phyloP scores from a whole-genome alignment of 2,797 vertebrate genomes.

The Pygocentrus nattereri region DNA sequence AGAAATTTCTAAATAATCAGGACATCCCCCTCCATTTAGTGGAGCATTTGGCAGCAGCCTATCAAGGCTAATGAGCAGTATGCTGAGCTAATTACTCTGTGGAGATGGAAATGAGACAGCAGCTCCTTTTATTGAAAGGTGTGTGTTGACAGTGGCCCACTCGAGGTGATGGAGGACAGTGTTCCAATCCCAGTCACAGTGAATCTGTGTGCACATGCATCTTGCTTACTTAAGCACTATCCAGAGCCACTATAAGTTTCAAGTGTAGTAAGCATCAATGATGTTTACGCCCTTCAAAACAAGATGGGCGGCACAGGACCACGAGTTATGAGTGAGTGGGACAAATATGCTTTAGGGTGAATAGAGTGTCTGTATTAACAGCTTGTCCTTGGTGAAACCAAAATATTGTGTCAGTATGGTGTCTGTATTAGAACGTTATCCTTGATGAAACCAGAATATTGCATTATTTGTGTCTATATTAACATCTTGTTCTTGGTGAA shows the following conservation, averaged over 20 bases:
- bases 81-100: constrained; percentile 52
- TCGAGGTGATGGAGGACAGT: constrained; percentile 40
- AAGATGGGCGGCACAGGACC: neutral
- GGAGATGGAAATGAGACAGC: constrained; percentile 50
- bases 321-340: neutral
- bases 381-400: neutral
- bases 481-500: neutral
- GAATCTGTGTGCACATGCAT: constrained; percentile 41
- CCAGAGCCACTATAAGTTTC: constrained; percentile 20
- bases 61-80: constrained; percentile 44
- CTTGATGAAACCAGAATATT: neutral
- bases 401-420: neutral
- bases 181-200: constrained; percentile 45
- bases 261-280: constrained; percentile 34
- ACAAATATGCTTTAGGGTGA: constrained; percentile 19
- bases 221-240: constrained; percentile 37
- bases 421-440: neutral
- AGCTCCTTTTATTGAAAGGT: constrained; percentile 48
- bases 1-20: constrained; percentile 44
- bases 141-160: constrained; percentile 50
- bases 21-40: constrained; percentile 31
- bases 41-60: constrained; percentile 46
- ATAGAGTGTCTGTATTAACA: constrained; percentile 14
- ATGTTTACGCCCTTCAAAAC: constrained; percentile 31
- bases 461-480: neutral